These are phyloP conservation scores for Julus scanicus DNA, from an alignment of 2,888 invertebrate species.

Conservation along the genomic window DNA sequence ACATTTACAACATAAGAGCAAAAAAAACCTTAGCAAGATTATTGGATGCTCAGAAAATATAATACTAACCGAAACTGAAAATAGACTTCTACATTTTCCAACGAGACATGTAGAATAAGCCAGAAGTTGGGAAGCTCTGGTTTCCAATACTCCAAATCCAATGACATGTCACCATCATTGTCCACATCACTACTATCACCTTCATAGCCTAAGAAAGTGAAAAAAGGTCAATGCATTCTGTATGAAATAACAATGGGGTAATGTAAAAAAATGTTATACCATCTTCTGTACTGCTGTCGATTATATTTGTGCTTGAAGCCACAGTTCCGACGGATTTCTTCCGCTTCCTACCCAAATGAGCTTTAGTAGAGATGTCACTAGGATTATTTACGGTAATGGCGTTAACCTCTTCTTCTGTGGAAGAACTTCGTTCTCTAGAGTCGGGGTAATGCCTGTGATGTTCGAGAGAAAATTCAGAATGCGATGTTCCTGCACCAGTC, in stretches of 20 bases:
- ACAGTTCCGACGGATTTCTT: constrained; percentile 28
- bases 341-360: constrained; percentile 5
- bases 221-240: neutral
- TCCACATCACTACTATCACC: constrained; percentile 74
- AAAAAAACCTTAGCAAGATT: no score
- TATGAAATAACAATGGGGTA: neutral
- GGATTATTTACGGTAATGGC: neutral
- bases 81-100: constrained; percentile 73
- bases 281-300: constrained; percentile 22
- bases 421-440: constrained; percentile 46
- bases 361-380: neutral
- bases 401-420: constrained; percentile 27
- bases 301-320: no score
- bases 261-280: neutral
- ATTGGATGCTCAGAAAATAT: neutral
- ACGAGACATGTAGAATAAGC: constrained; percentile 74
- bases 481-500: no score
- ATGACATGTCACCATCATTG: constrained; percentile 71
- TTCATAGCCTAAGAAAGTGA: constrained; percentile 70
- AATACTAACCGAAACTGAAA: constrained; percentile 74
- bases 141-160: constrained; percentile 69
- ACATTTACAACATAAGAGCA: no score
- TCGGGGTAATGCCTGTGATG: neutral
- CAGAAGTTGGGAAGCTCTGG: constrained; percentile 76
- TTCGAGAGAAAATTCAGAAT: neutral